Conservation (phyloP, 1,140 invertebrate species). For the Eueides isabella region DNA sequence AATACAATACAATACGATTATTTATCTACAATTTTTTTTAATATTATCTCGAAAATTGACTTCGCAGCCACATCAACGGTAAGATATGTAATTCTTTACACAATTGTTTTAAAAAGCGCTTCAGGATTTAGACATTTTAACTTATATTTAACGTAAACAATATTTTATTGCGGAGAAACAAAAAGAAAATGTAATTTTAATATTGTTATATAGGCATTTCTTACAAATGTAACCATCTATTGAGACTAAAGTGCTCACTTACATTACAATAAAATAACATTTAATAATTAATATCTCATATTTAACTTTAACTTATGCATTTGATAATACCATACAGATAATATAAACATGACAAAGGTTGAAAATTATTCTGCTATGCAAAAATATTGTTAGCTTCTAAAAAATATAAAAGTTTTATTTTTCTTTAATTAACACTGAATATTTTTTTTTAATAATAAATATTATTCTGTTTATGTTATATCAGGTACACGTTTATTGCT, state of each 20-base stretch:
- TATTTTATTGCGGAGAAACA: background rate
- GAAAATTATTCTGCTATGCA: background rate
- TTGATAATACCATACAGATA: conserved; percentile 5
- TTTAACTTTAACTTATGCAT: background rate
- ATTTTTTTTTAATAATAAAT: background rate
- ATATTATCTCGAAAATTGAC: conserved; percentile 58
- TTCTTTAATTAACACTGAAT: background rate
- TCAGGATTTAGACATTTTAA: background rate
- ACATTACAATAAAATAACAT: conserved; percentile 5
- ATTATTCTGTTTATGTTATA: background rate
- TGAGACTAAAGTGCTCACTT: conserved; percentile 11
- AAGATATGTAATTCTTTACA: conserved; percentile 10
- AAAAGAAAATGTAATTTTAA: background rate
- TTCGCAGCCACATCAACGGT: conserved; percentile 22
- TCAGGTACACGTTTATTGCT: background rate
- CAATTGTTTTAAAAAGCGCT: conserved; percentile 2
- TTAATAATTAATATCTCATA: conserved; percentile 12
- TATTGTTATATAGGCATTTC: background rate
- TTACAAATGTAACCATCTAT: background rate
- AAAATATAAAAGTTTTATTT: background rate
- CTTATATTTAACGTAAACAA: background rate
- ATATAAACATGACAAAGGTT: conserved; percentile 1
- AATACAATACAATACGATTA: conserved; percentile 29
- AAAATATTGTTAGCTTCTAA: background rate
- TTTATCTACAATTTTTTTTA: conserved; percentile 37